Percentiles rank a stretch among this genome's conserved stretches.
These are phyloP conservation scores for Dreissena polymorpha DNA, from an alignment of 1,140 invertebrate species.

Conservation along the genomic window DNA sequence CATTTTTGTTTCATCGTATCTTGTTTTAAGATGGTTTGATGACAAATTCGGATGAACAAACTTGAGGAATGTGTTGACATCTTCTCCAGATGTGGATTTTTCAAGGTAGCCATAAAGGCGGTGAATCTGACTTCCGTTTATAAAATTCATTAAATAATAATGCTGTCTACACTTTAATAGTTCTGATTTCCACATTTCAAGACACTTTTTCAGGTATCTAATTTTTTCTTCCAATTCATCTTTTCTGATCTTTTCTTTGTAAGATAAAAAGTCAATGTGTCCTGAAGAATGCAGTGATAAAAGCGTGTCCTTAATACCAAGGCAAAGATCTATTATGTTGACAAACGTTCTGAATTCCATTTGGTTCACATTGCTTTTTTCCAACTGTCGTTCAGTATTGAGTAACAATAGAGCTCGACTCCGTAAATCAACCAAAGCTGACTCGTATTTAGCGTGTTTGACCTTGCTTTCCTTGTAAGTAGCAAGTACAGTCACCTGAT, in stretches of 20 bases:
- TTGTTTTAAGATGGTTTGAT: background rate
- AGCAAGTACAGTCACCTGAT: background rate
- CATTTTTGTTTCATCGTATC: background rate
- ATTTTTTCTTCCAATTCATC: constrained; percentile 12
- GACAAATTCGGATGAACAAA: constrained; percentile 46
- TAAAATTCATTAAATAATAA: constrained; percentile 62
- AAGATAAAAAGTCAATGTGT: constrained; percentile 49
- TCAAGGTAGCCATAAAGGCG: constrained; percentile 47
- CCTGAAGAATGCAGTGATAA: constrained; percentile 53
- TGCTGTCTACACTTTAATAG: constrained; percentile 22
- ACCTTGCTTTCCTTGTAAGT: constrained; percentile 40
- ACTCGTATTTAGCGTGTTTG: constrained; percentile 4
- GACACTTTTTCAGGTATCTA: constrained; percentile 18
- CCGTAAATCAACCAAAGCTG: constrained; percentile 48
- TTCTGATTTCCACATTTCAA: constrained; percentile 39
- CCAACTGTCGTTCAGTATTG: constrained; percentile 55
- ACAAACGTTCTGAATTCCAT: constrained; percentile 58
- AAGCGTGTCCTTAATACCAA: constrained; percentile 47
- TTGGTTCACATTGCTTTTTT: background rate
- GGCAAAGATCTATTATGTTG: constrained; percentile 43
- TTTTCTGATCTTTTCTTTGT: constrained; percentile 11
- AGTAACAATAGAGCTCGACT: constrained; percentile 60
- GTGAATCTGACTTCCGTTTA: constrained; percentile 57
- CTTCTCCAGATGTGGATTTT: constrained; percentile 9
- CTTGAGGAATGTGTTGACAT: constrained; percentile 30